phyloP scores from a whole-genome alignment of 2,113 vertebrate genomes.

The Cheilinus undulatus region DNA sequence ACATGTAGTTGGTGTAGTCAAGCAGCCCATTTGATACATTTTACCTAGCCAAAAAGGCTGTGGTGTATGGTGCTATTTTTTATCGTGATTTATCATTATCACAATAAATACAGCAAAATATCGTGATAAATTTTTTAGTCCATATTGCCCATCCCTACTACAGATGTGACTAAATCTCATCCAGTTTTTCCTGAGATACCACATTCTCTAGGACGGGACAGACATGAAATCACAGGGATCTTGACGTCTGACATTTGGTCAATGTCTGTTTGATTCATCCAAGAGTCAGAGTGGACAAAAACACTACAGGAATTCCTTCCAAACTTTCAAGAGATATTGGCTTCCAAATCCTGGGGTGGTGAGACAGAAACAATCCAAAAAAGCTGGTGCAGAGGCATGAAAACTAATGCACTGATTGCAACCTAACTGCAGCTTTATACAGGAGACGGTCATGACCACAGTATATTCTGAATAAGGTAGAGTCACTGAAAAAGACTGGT shows the following conservation, averaged over 20 bases:
- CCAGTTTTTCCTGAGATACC: neutral
- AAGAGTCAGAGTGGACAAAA: neutral
- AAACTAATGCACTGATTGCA: neutral
- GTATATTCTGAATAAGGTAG: neutral
- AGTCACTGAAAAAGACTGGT: neutral
- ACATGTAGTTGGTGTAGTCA: too few relatives aligned
- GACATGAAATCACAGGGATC: neutral
- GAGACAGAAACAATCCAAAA: too few relatives aligned
- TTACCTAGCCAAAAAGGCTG: too few relatives aligned
- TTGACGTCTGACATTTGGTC: neutral
- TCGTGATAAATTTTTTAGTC: too few relatives aligned
- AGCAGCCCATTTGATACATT: too few relatives aligned
- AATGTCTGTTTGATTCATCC: neutral
- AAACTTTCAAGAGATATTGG: neutral
- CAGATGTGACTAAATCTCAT: neutral
- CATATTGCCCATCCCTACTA: too few relatives aligned
- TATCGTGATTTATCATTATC: too few relatives aligned
- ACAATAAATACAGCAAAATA: too few relatives aligned
- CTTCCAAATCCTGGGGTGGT: neutral
- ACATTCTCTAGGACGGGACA: neutral
- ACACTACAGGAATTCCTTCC: neutral
- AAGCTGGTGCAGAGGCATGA: too few relatives aligned
- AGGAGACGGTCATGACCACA: neutral
- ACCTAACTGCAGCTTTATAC: neutral
- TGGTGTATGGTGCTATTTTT: too few relatives aligned